phyloP scores from a whole-genome alignment of 2,888 invertebrate genomes.

The Lacanobia oleracea region DNA sequence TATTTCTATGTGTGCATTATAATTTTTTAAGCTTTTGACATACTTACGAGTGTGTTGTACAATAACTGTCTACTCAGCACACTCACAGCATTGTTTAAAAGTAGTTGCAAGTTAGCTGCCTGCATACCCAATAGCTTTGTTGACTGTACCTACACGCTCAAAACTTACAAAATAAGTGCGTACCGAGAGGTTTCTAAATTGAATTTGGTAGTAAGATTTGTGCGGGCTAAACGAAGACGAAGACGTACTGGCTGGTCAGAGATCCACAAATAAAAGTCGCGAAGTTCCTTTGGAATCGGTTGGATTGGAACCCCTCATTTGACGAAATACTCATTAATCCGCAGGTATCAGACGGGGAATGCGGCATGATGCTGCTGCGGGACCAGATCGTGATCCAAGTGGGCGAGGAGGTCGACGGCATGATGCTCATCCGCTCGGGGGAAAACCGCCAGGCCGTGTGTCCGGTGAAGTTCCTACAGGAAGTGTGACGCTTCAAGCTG shows the following conservation, averaged over 20 bases:
- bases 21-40: too few species aligned
- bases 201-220: too few species aligned
- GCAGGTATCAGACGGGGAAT: slow-evolving; percentile 96
- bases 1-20: too few species aligned
- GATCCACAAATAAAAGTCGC: not conserved
- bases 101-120: too few species aligned
- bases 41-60: too few species aligned
- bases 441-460: slow-evolving; percentile 98
- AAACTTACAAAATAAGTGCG: too few species aligned
- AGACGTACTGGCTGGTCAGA: not conserved
- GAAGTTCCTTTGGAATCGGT: not conserved
- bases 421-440: slow-evolving; percentile 98
- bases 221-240: too few species aligned
- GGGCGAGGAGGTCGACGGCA: slow-evolving; percentile 97
- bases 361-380: slow-evolving; percentile 94
- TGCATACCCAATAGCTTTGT: too few species aligned
- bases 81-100: too few species aligned
- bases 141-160: too few species aligned
- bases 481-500: slow-evolving; percentile 95
- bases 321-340: slow-evolving; percentile 74
- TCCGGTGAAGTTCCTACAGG: slow-evolving; percentile 98
- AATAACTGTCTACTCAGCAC: too few species aligned
- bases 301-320: not conserved
- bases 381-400: slow-evolving; percentile 98
- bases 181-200: too few species aligned